These are phyloP conservation scores for Spilarctia lutea DNA, from an alignment of 2,888 invertebrate species.

Conservation along the genomic window DNA sequence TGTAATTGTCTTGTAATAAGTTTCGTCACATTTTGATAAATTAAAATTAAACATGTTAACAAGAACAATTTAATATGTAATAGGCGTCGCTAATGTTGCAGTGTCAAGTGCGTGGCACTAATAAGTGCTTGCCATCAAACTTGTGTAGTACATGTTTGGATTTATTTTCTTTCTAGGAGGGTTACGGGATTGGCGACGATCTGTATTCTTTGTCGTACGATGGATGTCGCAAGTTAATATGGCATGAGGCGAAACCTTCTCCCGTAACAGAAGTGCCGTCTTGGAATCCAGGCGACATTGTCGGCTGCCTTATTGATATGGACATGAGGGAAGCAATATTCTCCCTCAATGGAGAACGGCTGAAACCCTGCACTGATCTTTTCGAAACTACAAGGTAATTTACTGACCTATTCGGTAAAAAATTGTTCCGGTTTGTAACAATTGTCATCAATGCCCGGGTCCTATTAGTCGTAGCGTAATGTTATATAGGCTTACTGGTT, in stretches of 20 bases:
- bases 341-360: constrained; percentile 92
- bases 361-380: constrained; percentile 90
- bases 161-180: constrained; percentile 88
- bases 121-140: neutral
- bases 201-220: constrained; percentile 96
- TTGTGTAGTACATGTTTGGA: neutral
- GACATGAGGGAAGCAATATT: constrained; percentile 91
- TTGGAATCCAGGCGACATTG: constrained; percentile 94
- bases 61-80: neutral
- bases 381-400: constrained; percentile 91
- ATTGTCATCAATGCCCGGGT: neutral
- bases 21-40: neutral
- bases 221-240: constrained; percentile 95
- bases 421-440: no score
- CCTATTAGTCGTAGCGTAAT: neutral
- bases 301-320: constrained; percentile 95
- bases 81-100: neutral
- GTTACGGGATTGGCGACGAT: constrained; percentile 98
- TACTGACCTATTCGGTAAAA: neutral
- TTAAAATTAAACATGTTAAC: neutral
- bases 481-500: neutral
- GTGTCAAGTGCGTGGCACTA: neutral
- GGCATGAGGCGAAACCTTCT: constrained; percentile 93
- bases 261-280: constrained; percentile 85
- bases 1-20: neutral